Evolutionary conservation across 2,113 vertebrate genomes (phyloP).

Genomic region (Bubo bubo): DNA sequence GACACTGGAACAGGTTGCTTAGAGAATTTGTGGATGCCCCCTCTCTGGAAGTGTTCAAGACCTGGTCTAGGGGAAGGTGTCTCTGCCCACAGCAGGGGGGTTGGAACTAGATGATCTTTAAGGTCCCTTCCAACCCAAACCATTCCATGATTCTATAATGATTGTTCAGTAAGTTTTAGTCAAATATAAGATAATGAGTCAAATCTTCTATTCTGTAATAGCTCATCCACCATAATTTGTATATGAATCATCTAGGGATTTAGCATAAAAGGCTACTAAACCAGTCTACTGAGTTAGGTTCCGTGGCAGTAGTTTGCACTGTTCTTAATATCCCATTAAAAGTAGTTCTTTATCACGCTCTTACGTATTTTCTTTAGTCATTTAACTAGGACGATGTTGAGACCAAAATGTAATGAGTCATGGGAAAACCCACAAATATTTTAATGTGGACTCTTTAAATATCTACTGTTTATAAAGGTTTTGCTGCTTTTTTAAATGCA

Average conservation of each 20-base stretch:
- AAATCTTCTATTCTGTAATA: fast-evolving
- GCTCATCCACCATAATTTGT: fast-evolving
- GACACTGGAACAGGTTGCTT: too few species aligned
- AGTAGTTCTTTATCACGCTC: neutral
- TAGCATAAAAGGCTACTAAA: neutral
- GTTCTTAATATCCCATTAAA: neutral
- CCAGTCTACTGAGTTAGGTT: too few species aligned
- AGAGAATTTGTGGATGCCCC: too few species aligned
- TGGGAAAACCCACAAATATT: neutral
- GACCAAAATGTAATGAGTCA: neutral
- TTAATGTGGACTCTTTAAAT: neutral
- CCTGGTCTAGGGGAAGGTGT: too few species aligned
- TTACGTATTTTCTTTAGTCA: neutral
- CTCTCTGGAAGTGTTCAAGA: too few species aligned
- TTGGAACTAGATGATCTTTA: too few species aligned
- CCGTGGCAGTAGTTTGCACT: fast-evolving
- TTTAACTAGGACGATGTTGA: neutral
- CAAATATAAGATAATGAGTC: fast-evolving
- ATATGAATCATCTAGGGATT: neutral
- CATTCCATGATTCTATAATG: too few species aligned
- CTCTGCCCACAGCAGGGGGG: too few species aligned
- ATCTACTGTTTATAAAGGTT: neutral
- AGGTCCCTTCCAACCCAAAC: too few species aligned
- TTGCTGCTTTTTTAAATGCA: neutral
- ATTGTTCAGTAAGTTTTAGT: neutral